phyloP scores from a whole-genome alignment of 1,140 invertebrate species.

The Eciton burchellii region DNA sequence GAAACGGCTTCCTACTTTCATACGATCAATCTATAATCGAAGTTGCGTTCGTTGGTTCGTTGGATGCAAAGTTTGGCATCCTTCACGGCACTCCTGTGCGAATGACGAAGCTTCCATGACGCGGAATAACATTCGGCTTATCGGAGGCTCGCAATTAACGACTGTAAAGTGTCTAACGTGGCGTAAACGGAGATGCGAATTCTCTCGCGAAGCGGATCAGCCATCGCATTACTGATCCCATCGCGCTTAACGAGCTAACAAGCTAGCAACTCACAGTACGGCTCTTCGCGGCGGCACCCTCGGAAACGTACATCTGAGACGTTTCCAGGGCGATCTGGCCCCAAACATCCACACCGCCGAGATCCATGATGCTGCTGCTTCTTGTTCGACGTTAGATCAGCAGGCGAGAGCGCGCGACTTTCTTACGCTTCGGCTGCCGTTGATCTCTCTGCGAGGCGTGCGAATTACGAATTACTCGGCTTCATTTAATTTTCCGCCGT shows the following conservation, averaged over 20 bases:
- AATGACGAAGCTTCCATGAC: neutral
- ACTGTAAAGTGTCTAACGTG: neutral
- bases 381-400: slow-evolving; percentile 23
- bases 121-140: neutral
- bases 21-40: neutral
- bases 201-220: neutral
- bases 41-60: slow-evolving; percentile 16
- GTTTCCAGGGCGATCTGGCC: slow-evolving; percentile 93
- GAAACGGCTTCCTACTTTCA: too few relatives aligned
- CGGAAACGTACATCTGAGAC: slow-evolving; percentile 92
- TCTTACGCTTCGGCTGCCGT: neutral
- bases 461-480: neutral
- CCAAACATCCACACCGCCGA: slow-evolving; percentile 90
- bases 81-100: neutral
- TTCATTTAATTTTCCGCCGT: slow-evolving; percentile 10
- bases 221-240: slow-evolving; percentile 11
- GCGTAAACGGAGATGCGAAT: neutral
- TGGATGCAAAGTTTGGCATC: neutral
- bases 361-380: slow-evolving; percentile 85
- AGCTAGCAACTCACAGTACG: slow-evolving; percentile 89
- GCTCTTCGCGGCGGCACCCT: slow-evolving; percentile 91
- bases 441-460: neutral
- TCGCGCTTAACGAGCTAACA: neutral
- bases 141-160: neutral
- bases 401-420: neutral